Conservation (phyloP, 2,888 invertebrate species). For the Caenorhabditis sp. region DNA sequence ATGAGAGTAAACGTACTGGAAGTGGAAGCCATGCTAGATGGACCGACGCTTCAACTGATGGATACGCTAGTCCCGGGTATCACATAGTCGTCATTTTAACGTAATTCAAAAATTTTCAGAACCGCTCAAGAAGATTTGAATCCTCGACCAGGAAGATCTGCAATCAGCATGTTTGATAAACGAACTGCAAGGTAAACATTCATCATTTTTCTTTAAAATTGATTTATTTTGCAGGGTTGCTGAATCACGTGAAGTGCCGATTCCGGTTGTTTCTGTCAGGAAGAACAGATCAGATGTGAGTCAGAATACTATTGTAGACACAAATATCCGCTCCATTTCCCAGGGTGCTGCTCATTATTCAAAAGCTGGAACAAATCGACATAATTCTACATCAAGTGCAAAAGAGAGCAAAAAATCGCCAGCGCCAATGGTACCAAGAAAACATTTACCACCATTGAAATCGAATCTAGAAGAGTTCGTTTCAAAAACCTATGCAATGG, state of each 20-base stretch:
- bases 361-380: slow-evolving; percentile 2
- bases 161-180: neutral
- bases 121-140: neutral
- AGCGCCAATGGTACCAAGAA: neutral
- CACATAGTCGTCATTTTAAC: neutral
- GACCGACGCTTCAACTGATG: slow-evolving; percentile 13
- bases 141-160: neutral
- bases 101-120: neutral
- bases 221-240: neutral
- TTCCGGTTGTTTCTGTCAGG: neutral
- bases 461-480: slow-evolving; percentile 46
- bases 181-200: neutral
- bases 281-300: neutral
- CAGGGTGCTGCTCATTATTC: neutral
- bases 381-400: neutral
- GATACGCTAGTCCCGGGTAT: slow-evolving; percentile 8
- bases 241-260: slow-evolving; percentile 5
- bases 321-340: no score
- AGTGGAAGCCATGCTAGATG: slow-evolving; percentile 4
- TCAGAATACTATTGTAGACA: no score
- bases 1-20: slow-evolving; percentile 1
- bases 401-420: neutral
- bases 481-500: slow-evolving; percentile 35
- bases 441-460: slow-evolving; percentile 18
- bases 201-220: no score